phyloP scores from a whole-genome alignment of 2,797 vertebrate species.

The Dicrostonyx torquatus region DNA sequence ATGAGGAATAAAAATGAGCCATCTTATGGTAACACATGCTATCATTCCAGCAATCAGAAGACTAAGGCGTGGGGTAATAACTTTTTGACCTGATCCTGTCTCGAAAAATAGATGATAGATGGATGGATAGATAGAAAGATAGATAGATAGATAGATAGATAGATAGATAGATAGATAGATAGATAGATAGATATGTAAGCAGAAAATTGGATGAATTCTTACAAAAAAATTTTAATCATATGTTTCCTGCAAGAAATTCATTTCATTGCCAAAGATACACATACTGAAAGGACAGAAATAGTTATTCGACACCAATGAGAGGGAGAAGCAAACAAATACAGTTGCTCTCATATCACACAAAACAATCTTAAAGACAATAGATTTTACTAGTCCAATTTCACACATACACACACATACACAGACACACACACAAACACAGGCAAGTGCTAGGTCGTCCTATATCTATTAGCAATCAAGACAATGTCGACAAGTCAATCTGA shows the following conservation, averaged over 20 bases:
- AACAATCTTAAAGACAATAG: neutral
- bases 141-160: neutral
- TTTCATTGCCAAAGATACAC: neutral
- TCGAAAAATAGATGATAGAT: neutral
- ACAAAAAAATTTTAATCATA: neutral
- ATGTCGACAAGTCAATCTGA: neutral
- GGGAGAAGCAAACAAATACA: neutral
- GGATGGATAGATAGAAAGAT: neutral
- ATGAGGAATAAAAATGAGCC: neutral
- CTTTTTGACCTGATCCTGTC: neutral
- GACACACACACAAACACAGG: neutral
- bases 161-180: neutral
- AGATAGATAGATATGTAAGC: neutral
- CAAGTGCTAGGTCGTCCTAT: neutral
- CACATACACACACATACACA: neutral
- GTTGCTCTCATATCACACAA: neutral
- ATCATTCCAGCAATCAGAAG: neutral
- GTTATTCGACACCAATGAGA: neutral
- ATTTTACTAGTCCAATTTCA: neutral
- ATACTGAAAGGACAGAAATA: neutral
- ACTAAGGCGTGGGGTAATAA: neutral
- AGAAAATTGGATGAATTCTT: neutral
- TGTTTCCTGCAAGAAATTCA: neutral
- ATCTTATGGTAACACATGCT: neutral
- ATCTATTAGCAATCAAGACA: neutral